phyloP scores from a whole-genome alignment of 2,888 invertebrate genomes.

The Luperina testacea region DNA sequence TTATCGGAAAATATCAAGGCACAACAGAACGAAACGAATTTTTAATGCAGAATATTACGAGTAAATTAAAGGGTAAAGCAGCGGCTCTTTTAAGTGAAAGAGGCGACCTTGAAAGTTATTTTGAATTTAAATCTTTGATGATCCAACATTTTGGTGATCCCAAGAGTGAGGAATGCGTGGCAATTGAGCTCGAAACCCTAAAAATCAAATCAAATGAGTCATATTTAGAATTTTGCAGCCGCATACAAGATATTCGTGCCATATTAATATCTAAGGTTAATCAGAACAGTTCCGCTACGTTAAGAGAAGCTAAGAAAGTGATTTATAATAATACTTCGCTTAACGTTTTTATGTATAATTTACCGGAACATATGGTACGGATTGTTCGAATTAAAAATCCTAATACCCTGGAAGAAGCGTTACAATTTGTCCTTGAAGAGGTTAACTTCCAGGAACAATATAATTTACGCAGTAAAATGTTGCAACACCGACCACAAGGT shows the following conservation, averaged over 20 bases:
- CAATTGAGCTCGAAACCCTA: background rate
- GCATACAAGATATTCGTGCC: background rate
- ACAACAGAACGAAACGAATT: background rate
- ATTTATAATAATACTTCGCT: background rate
- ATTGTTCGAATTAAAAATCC: constrained; percentile 4
- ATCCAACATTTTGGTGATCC: constrained; percentile 6
- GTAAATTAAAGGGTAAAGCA: background rate
- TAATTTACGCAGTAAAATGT: background rate
- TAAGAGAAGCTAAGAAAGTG: background rate
- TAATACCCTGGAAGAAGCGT: background rate
- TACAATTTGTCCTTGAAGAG: background rate
- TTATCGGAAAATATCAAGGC: background rate
- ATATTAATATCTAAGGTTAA: background rate
- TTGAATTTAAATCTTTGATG: background rate
- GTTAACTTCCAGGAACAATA: constrained; percentile 4
- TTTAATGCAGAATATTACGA: constrained; percentile 2
- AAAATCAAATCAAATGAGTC: background rate
- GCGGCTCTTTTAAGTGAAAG: background rate
- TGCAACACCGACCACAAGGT: background rate
- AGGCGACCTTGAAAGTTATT: background rate
- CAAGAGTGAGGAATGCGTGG: constrained; percentile 1
- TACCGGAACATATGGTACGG: background rate
- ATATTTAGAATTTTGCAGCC: background rate
- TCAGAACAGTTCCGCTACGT: background rate
- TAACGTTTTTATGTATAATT: background rate